phyloP scores from a whole-genome alignment of 2,113 vertebrate species.

The Pandion haliaetus region DNA sequence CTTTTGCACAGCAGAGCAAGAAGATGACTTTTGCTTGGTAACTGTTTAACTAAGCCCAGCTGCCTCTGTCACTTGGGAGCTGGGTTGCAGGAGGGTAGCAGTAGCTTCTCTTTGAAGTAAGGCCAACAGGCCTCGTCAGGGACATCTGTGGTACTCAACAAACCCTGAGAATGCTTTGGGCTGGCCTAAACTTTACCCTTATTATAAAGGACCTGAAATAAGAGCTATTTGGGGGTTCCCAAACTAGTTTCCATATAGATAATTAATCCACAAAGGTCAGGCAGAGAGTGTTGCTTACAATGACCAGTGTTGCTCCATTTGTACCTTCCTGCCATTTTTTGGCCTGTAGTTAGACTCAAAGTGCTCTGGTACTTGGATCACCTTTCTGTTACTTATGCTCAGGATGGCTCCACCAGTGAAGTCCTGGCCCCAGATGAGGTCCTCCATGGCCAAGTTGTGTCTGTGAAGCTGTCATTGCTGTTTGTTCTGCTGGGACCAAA shows the following conservation, averaged over 20 bases:
- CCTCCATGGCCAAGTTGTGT: accelerated
- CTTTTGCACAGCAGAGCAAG: background rate
- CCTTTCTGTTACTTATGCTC: background rate
- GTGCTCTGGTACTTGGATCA: background rate
- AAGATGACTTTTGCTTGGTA: background rate
- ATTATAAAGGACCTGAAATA: background rate
- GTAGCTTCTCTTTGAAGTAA: background rate
- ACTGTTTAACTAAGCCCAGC: background rate
- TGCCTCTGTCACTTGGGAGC: background rate
- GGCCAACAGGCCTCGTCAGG: background rate
- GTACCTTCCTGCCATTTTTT: background rate
- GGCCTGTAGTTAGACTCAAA: background rate
- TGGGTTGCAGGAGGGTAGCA: background rate
- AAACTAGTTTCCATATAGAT: background rate
- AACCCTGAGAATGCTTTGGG: background rate
- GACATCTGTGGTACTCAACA: background rate
- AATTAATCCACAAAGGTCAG: background rate
- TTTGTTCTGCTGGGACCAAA: background rate
- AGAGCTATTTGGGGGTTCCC: background rate
- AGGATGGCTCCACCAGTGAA: background rate
- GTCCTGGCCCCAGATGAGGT: background rate
- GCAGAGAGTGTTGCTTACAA: background rate
- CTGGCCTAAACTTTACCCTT: background rate
- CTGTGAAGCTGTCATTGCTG: background rate
- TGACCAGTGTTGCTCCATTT: background rate